A percentile compares a stretch with the other conserved stretches of the same genome.
These are phyloP conservation scores for Caradrina clavipalpis DNA, from an alignment of 2,888 invertebrate species.

Conservation along the genomic window DNA sequence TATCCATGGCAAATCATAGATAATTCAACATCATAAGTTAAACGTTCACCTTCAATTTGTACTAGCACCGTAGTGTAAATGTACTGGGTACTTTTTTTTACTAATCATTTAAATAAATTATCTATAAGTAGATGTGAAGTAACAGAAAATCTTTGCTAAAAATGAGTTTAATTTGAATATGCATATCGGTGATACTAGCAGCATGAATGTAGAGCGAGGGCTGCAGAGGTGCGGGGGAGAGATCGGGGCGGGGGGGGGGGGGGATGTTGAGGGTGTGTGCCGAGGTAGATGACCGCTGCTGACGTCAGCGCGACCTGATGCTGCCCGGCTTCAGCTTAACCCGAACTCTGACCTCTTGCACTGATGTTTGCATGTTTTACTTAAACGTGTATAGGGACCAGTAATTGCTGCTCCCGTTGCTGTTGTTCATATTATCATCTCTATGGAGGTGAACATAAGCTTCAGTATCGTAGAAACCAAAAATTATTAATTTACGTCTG, in stretches of 20 bases:
- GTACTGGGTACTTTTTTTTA: too few relatives aligned
- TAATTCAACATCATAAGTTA: too few relatives aligned
- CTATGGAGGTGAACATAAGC: slow-evolving; percentile 2
- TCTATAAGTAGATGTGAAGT: background rate
- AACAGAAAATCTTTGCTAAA: slow-evolving; percentile 27
- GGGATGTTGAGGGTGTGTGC: slow-evolving; percentile 73
- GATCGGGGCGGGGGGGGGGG: slow-evolving; percentile 73
- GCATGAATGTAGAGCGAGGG: slow-evolving; percentile 78
- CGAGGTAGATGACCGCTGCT: slow-evolving; percentile 81
- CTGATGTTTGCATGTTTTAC: slow-evolving; percentile 67
- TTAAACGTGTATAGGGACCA: slow-evolving; percentile 45
- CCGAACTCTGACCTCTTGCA: slow-evolving; percentile 85
- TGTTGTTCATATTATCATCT: slow-evolving; percentile 17
- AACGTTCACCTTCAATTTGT: too few relatives aligned
- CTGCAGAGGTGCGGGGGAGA: slow-evolving; percentile 63
- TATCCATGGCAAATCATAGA: too few relatives aligned
- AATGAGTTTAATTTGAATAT: slow-evolving; percentile 50
- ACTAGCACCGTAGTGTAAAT: too few relatives aligned
- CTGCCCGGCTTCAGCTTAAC: slow-evolving; percentile 87
- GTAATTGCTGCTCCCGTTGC: slow-evolving; percentile 25
- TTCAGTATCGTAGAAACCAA: slow-evolving; percentile 11
- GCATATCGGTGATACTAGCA: slow-evolving; percentile 68
- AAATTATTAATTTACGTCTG: slow-evolving; percentile 9
- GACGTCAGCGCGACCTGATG: slow-evolving; percentile 91
- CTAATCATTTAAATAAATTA: too few relatives aligned